These are phyloP conservation scores for Antitype chi DNA, from an alignment of 2,888 invertebrate species.

Conservation along the genomic window DNA sequence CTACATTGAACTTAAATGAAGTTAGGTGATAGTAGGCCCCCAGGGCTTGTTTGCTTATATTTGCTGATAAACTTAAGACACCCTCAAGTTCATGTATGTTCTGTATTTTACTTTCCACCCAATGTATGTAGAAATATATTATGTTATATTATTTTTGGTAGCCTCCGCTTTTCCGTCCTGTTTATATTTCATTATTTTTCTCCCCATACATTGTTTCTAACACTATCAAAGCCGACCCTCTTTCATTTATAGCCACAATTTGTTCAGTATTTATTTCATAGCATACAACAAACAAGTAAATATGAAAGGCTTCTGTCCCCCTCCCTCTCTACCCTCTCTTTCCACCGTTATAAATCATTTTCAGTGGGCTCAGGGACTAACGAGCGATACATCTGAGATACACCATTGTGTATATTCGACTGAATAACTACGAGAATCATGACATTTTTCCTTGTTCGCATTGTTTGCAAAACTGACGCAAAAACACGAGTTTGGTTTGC, in stretches of 20 bases:
- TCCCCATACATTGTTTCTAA: slow-evolving; percentile 25
- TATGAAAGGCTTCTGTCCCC: not conserved
- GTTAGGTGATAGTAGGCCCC: slow-evolving; percentile 39
- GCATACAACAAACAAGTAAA: slow-evolving; percentile 26
- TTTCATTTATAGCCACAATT: slow-evolving; percentile 48
- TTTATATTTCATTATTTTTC: slow-evolving; percentile 34
- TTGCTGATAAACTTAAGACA: slow-evolving; percentile 53
- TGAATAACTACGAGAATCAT: slow-evolving; percentile 49
- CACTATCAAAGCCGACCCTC: slow-evolving; percentile 42
- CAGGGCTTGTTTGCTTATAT: slow-evolving; percentile 37
- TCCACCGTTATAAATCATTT: slow-evolving; percentile 66
- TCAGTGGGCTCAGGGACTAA: slow-evolving; percentile 57
- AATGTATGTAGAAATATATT: not conserved
- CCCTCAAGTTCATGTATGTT: slow-evolving; percentile 36
- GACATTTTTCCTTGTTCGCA: slow-evolving; percentile 46
- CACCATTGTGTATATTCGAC: slow-evolving; percentile 58
- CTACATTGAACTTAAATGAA: slow-evolving; percentile 42
- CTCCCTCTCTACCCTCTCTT: slow-evolving; percentile 1
- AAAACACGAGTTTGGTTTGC: slow-evolving; percentile 19
- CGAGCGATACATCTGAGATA: slow-evolving; percentile 67
- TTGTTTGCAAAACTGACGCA: slow-evolving; percentile 29
- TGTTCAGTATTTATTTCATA: slow-evolving; percentile 47
- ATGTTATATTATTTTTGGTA: slow-evolving; percentile 12
- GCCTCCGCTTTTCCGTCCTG: not conserved
- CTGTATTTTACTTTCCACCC: slow-evolving; percentile 15